A percentile compares a stretch with the other conserved stretches of the same genome.
Evolutionary conservation across 2,113 vertebrate genomes (phyloP).

Genomic region (Megaleporinus macrocephalus): DNA sequence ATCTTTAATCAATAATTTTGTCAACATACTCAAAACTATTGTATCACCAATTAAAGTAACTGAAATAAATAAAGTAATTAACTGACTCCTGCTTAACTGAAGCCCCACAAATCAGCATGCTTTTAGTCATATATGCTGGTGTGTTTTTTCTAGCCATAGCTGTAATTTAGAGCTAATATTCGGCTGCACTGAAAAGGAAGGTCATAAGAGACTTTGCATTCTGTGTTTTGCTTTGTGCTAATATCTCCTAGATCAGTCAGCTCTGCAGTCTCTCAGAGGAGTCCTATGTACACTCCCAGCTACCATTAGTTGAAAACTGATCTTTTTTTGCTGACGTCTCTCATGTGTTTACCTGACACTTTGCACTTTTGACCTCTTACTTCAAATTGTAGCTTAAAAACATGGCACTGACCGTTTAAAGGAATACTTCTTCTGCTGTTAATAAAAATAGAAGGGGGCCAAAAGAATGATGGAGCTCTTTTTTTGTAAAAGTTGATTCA

Average conservation of each 20-base stretch:
- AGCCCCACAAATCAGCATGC: too few relatives aligned
- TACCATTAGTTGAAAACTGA: not conserved
- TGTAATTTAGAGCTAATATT: not conserved
- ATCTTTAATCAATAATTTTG: too few relatives aligned
- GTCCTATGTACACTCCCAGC: not conserved
- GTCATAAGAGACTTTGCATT: slow-evolving; percentile 1
- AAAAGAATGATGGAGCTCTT: too few relatives aligned
- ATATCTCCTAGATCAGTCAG: not conserved
- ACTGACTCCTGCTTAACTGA: too few relatives aligned
- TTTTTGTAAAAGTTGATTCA: too few relatives aligned
- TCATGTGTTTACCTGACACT: not conserved
- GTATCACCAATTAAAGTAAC: too few relatives aligned
- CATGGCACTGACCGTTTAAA: not conserved
- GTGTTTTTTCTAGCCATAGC: not conserved
- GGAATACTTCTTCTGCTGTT: not conserved
- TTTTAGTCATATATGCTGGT: too few relatives aligned
- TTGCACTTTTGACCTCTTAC: not conserved
- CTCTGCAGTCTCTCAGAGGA: not conserved
- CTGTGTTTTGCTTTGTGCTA: slow-evolving; percentile 27
- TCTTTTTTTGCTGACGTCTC: not conserved
- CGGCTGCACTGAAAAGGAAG: not conserved
- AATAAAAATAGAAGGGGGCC: too few relatives aligned
- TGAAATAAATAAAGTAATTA: too few relatives aligned
- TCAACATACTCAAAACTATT: too few relatives aligned
- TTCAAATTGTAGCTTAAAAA: not conserved